phyloP scores from a whole-genome alignment of 2,888 invertebrate species.

The Autographa gamma region DNA sequence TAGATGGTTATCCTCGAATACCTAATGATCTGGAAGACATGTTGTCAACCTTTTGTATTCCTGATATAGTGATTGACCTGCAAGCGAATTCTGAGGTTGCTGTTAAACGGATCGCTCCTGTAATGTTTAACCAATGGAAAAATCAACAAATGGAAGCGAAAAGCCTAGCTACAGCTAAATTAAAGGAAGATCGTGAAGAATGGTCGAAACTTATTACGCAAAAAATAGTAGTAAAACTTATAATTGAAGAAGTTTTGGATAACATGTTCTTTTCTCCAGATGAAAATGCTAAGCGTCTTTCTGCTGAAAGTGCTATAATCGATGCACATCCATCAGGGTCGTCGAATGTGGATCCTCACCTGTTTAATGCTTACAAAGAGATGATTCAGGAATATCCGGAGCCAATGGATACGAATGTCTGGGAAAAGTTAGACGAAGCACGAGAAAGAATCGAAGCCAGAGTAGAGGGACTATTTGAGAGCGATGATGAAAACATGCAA shows the following conservation, averaged over 20 bases:
- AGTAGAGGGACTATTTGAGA: slow-evolving; percentile 81
- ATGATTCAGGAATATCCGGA: slow-evolving; percentile 82
- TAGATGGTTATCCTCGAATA: slow-evolving; percentile 90
- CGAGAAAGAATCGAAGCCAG: slow-evolving; percentile 80
- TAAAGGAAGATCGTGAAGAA: slow-evolving; percentile 63
- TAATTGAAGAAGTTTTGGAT: slow-evolving; percentile 75
- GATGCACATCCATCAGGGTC: slow-evolving; percentile 82
- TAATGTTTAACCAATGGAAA: slow-evolving; percentile 79
- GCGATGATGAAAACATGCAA: slow-evolving; percentile 81
- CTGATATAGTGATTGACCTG: slow-evolving; percentile 89
- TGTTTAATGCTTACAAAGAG: slow-evolving; percentile 75
- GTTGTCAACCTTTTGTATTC: slow-evolving; percentile 84
- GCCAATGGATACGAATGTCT: slow-evolving; percentile 80
- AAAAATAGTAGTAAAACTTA: slow-evolving; percentile 70
- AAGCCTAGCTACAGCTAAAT: slow-evolving; percentile 63
- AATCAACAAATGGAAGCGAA: slow-evolving; percentile 77
- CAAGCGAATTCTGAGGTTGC: slow-evolving; percentile 73
- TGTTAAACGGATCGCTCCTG: slow-evolving; percentile 71
- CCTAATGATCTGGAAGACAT: slow-evolving; percentile 87
- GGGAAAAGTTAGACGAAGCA: slow-evolving; percentile 86
- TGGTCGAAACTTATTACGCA: slow-evolving; percentile 76
- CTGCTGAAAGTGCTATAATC: slow-evolving; percentile 79
- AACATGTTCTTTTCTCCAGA: slow-evolving; percentile 49
- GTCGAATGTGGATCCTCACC: slow-evolving; percentile 73
- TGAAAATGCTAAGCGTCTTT: slow-evolving; percentile 52